Conservation (phyloP, 2,113 vertebrate genomes). For the Chunga burmeisteri region DNA sequence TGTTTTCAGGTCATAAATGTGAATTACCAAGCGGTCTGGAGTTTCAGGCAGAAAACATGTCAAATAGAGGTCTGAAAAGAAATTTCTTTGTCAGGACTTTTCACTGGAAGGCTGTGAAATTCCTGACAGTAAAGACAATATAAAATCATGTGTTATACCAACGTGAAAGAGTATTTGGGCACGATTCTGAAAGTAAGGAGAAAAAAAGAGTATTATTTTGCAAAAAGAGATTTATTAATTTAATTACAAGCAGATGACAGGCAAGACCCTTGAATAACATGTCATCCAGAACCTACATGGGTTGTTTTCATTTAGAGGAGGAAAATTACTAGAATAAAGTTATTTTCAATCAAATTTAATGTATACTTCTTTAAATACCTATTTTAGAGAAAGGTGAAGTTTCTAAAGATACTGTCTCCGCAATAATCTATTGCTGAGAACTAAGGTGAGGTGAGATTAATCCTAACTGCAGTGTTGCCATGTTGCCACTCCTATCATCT, state of each 20-base stretch:
- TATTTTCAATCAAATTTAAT: neutral
- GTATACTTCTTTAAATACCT: neutral
- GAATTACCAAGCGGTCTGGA: neutral
- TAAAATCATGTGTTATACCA: neutral
- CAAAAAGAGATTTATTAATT: neutral
- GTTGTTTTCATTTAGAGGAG: neutral
- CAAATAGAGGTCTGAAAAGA: neutral
- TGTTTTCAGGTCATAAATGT: neutral
- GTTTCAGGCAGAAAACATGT: neutral
- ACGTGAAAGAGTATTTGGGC: neutral
- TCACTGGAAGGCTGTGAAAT: neutral
- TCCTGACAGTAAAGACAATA: neutral
- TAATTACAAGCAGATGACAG: neutral
- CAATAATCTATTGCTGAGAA: neutral
- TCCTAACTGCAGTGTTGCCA: accelerated
- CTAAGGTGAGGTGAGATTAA: neutral
- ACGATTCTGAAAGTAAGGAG: neutral
- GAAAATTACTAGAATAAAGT: neutral
- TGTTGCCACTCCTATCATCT: neutral
- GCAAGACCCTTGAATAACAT: neutral
- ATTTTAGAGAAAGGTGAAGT: neutral
- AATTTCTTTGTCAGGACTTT: neutral
- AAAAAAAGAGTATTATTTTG: neutral
- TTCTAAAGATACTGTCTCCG: accelerated
- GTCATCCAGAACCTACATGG: neutral